Evolutionary conservation across 2,113 vertebrate genomes (phyloP).

Genomic region (Calidris pugnax): DNA sequence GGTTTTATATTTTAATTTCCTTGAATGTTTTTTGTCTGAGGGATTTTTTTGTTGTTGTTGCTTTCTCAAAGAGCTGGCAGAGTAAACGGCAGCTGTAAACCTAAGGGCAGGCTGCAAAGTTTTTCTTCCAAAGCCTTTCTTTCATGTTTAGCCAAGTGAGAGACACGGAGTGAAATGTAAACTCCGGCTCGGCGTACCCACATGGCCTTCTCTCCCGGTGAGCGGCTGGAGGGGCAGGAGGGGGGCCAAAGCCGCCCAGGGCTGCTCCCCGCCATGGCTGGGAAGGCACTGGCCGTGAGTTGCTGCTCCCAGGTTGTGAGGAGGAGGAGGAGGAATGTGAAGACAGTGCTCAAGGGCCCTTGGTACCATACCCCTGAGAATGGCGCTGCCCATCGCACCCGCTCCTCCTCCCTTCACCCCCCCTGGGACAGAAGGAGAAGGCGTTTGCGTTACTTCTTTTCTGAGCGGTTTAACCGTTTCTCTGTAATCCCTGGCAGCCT

Average conservation of each 20-base stretch:
- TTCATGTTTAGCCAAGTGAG: constrained; percentile 79
- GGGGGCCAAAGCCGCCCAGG: background rate
- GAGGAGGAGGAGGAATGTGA: background rate
- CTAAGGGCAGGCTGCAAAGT: constrained; percentile 43
- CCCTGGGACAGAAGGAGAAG: constrained; percentile 1
- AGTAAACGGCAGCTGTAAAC: constrained; percentile 63
- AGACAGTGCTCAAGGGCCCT: background rate
- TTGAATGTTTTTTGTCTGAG: background rate
- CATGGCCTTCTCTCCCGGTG: background rate
- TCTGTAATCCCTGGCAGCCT: constrained; percentile 25
- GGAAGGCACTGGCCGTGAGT: background rate
- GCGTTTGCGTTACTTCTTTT: constrained; percentile 16
- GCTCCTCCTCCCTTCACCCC: background rate
- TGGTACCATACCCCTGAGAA: background rate
- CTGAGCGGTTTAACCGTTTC: background rate
- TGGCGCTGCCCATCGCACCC: background rate
- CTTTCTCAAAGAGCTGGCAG: constrained; percentile 26
- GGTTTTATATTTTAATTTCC: constrained; percentile 5
- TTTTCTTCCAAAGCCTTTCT: constrained; percentile 61
- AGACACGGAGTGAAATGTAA: constrained; percentile 69
- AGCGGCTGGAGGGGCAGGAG: background rate
- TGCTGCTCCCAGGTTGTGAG: background rate
- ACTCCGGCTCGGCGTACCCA: background rate
- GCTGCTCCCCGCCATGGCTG: rapidly evolving
- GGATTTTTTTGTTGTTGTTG: background rate